Conservation (phyloP, 2,113 vertebrate genomes). For the Axis porcinus region DNA sequence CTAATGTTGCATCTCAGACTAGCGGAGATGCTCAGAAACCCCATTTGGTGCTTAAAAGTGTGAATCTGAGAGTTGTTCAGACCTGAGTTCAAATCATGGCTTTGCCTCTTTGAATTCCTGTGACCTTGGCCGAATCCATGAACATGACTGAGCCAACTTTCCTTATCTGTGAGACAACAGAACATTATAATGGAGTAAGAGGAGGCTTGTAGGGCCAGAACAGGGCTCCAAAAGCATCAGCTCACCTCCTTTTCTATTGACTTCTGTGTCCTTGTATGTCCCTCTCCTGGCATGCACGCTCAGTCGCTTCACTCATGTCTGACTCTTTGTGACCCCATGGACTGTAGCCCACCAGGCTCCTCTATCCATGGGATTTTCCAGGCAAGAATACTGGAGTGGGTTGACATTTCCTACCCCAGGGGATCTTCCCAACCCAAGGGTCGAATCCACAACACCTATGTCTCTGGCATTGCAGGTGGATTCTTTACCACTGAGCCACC, state of each 20-base stretch:
- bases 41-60: not conserved
- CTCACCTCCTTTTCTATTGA: not conserved
- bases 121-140: not conserved
- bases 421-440: not conserved
- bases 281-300: not conserved
- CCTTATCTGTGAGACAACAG: not conserved
- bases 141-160: not conserved
- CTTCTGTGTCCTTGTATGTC: not conserved
- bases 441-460: not conserved
- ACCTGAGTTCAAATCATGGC: not conserved
- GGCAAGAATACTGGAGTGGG: not conserved
- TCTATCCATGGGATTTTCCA: not conserved
- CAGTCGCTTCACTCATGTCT: not conserved
- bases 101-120: not conserved
- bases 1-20: not conserved
- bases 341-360: not conserved
- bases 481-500: not conserved
- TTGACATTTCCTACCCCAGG: not conserved
- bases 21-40: not conserved
- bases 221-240: fast-evolving
- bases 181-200: fast-evolving
- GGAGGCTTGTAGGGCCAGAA: too few relatives aligned
- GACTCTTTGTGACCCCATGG: not conserved
- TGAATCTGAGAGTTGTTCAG: not conserved
- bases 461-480: not conserved